Conservation (phyloP, 2,113 vertebrate genomes). For the Passerina amoena region DNA sequence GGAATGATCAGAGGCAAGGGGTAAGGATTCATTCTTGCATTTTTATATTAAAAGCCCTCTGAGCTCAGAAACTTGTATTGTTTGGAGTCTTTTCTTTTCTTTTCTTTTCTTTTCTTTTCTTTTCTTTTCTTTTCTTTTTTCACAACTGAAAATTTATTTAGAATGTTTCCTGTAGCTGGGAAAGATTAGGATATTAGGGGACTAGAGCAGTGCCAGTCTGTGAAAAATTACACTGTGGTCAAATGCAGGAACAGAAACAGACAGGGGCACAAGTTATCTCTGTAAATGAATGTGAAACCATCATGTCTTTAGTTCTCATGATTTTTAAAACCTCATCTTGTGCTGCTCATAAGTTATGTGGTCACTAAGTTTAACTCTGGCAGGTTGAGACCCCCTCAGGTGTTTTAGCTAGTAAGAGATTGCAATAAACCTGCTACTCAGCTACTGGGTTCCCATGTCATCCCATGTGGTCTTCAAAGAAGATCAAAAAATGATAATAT, state of each 20-base stretch:
- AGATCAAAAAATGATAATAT: not conserved
- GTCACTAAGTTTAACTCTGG: not conserved
- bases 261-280: not conserved
- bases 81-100: not conserved
- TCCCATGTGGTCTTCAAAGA: not conserved
- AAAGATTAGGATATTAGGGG: not conserved
- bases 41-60: not conserved
- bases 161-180: not conserved
- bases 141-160: not conserved
- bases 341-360: not conserved
- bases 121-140: too few species aligned
- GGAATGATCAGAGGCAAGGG: not conserved
- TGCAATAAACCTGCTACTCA: not conserved
- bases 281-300: not conserved
- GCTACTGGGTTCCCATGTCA: not conserved
- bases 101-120: too few species aligned
- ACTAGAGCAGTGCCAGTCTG: not conserved
- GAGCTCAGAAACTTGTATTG: not conserved
- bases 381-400: not conserved
- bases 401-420: not conserved
- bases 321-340: slow-evolving; percentile 1
- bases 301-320: not conserved
- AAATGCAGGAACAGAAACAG: not conserved
- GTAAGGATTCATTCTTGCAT: not conserved
- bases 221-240: not conserved